Evolutionary conservation across 1,140 invertebrate species (phyloP).

Genomic region (Nasonia longicornis): DNA sequence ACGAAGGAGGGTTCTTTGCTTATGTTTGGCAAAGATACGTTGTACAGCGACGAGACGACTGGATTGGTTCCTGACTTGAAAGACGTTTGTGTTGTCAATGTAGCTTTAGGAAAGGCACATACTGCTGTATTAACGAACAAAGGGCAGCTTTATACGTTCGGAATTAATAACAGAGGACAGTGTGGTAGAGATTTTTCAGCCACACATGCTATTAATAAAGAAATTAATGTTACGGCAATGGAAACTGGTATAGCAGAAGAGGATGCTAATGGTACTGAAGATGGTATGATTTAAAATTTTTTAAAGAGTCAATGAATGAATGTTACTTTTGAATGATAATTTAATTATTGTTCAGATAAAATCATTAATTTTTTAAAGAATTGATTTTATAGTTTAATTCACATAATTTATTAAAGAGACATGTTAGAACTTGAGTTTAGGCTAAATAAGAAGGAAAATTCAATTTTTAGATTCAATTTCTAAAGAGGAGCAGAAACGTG

Average conservation of each 20-base stretch:
- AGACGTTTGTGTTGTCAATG: constrained; percentile 84
- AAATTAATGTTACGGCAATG: constrained; percentile 73
- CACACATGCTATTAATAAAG: constrained; percentile 67
- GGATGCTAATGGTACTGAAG: constrained; percentile 69
- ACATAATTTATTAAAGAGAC: constrained; percentile 8
- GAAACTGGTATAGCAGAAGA: constrained; percentile 75
- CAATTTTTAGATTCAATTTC: constrained; percentile 21
- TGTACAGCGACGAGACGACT: constrained; percentile 84
- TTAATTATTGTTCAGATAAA: background rate
- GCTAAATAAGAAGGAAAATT: background rate
- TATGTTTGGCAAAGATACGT: constrained; percentile 96
- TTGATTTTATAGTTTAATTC: background rate
- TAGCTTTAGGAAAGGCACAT: constrained; percentile 96
- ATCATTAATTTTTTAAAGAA: background rate
- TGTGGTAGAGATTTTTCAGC: constrained; percentile 90
- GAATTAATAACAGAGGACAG: constrained; percentile 98
- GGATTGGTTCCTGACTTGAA: constrained; percentile 81
- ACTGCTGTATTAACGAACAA: constrained; percentile 88
- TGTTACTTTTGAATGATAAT: too few relatives aligned
- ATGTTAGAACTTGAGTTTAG: background rate
- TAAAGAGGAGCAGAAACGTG: constrained; percentile 4
- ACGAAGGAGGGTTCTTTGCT: constrained; percentile 89
- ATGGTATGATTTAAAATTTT: constrained; percentile 51
- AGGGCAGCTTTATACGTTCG: constrained; percentile 94
- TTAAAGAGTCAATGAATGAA: too few relatives aligned